A percentile compares a stretch with the other conserved stretches of the same genome.
These are phyloP conservation scores for Ectobius pallidus DNA, from an alignment of 2,888 invertebrate genomes.

Conservation along the genomic window DNA sequence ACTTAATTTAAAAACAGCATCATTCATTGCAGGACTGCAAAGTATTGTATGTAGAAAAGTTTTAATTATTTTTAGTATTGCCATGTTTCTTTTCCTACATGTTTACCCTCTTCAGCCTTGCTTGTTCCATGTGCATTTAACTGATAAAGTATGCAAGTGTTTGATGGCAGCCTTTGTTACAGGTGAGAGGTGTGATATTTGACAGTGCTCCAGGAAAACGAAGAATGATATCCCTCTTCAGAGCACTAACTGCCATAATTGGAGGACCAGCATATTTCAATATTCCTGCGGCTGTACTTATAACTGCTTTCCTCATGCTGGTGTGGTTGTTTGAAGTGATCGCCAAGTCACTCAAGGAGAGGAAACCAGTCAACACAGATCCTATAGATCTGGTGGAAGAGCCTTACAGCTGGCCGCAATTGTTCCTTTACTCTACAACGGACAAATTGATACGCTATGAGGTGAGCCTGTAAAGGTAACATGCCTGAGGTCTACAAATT, in stretches of 20 bases:
- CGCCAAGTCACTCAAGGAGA: slow-evolving; percentile 46
- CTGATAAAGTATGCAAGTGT: too few relatives aligned
- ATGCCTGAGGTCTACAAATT: too few relatives aligned
- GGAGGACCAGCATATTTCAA: slow-evolving; percentile 63
- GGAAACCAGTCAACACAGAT: slow-evolving; percentile 59
- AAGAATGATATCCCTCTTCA: slow-evolving; percentile 62
- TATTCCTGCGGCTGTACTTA: slow-evolving; percentile 61
- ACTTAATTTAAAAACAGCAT: too few relatives aligned
- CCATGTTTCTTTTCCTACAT: too few relatives aligned
- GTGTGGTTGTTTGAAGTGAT: slow-evolving; percentile 66
- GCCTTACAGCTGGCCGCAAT: slow-evolving; percentile 67
- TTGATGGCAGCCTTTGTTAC: too few relatives aligned
- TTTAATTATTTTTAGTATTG: too few relatives aligned
- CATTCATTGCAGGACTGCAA: too few relatives aligned
- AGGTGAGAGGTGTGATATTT: slow-evolving; percentile 70
- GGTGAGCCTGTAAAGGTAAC: too few relatives aligned
- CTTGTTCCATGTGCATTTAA: too few relatives aligned
- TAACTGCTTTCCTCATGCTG: slow-evolving; percentile 63
- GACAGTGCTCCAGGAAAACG: slow-evolving; percentile 74
- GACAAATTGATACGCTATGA: slow-evolving; percentile 69
- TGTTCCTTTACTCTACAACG: slow-evolving; percentile 74
- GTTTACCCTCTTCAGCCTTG: too few relatives aligned
- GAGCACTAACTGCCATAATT: slow-evolving; percentile 65
- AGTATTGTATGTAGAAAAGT: too few relatives aligned
- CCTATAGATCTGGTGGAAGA: slow-evolving; percentile 66